Base-by-base conservation (phyloP, 2,888 invertebrate species). In the Stramonita haemastoma region DNA sequence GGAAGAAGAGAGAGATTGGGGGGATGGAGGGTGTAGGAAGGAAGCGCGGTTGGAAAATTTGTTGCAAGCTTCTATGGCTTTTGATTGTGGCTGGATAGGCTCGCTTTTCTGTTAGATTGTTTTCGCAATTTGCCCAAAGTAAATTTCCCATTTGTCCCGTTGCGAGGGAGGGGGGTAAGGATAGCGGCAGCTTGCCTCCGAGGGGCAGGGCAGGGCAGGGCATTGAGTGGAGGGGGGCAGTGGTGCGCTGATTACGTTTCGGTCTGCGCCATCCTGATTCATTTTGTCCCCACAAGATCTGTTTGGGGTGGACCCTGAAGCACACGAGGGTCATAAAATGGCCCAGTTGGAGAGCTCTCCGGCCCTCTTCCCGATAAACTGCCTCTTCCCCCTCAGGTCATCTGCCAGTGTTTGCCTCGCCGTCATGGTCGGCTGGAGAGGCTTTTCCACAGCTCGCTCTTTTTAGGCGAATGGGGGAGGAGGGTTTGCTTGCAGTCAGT, bases 61-160 rank as follows among this genome's bases (percentile, higher is more conserved):
- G 89, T 89, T 83, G 89, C 89, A 85, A 70, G 84, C 89, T 89
- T 89, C 89, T 89, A 89, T 89, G 89, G 89, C 89, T 89, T 89
- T 89, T 89, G 85, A 89, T 89, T 89, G 89, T 89, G 89, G 87
- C 70, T 81, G 87, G 87, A 89, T 70, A 77, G 86, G 60, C 79
- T 89, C 83, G 77, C 87, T 79, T 90, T 90, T 87, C 86, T 86
- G 57, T 87, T 79, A 86, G 86, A 90, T 90, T 91, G 90, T 91
- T 91, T 91, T 91, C 90, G 83, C 90, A 91, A 90, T 91, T 90
- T 91, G 90, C 89, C 89, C 56, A 87, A 91, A 91, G 89, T 90
- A 90, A 90, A 91, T 88, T 87, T 79, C 79, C 86, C 90, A 89
- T 91, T 91, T 91, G 90, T 88, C 87, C 86, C 87, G 84, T 66